Percentiles rank a stretch among this genome's conserved stretches.
phyloP scores from a whole-genome alignment of 1,140 invertebrate species.

The Tetramorium parvispinum region DNA sequence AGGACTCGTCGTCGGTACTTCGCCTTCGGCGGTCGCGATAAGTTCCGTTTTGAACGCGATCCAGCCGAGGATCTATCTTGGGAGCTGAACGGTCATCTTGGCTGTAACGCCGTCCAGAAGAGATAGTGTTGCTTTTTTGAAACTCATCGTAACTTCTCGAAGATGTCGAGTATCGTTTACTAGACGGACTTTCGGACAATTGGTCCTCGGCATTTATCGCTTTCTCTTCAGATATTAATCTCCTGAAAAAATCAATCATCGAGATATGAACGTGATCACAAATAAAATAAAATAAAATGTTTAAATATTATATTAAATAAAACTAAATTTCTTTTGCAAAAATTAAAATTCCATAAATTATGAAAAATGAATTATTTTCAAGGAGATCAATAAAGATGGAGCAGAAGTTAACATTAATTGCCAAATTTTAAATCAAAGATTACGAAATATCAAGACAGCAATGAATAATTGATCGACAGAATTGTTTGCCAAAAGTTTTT shows the following conservation, averaged over 20 bases:
- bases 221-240: conserved; percentile 81
- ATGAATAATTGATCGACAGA: background rate
- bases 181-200: conserved; percentile 75
- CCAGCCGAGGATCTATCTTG: conserved; percentile 44
- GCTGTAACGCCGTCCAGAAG: conserved; percentile 62
- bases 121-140: conserved; percentile 60
- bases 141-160: conserved; percentile 65
- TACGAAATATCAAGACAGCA: background rate
- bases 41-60: conserved; percentile 58
- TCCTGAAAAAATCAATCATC: conserved; percentile 65
- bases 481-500: background rate
- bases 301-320: conserved; percentile 3
- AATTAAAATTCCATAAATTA: background rate
- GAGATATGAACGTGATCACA: background rate
- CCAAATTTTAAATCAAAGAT: background rate
- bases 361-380: background rate
- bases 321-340: background rate
- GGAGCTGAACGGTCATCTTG: conserved; percentile 54
- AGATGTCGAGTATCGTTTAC: conserved; percentile 65
- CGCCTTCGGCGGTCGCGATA: conserved; percentile 68
- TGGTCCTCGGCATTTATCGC: conserved; percentile 78
- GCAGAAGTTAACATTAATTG: background rate
- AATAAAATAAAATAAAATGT: background rate
- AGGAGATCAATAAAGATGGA: background rate
- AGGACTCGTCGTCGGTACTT: conserved; percentile 80